Evolutionary conservation across 2,113 vertebrate species (phyloP).

Genomic region (Oreochromis aureus): DNA sequence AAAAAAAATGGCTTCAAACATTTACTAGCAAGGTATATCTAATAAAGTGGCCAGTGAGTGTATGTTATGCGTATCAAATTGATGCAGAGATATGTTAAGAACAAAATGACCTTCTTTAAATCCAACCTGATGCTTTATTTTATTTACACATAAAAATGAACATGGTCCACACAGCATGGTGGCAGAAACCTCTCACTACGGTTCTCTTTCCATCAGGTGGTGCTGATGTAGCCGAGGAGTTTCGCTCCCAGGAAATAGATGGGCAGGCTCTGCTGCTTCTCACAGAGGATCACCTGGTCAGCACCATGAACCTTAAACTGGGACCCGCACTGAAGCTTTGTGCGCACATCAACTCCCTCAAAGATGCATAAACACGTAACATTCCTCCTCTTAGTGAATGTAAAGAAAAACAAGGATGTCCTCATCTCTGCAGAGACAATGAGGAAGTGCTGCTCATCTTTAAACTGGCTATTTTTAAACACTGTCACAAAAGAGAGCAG

Average conservation of each 20-base stretch:
- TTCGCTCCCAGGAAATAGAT: conserved; percentile 90
- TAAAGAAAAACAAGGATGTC: neutral
- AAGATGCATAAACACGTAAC: conserved; percentile 68
- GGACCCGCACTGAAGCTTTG: conserved; percentile 92
- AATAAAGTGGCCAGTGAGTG: neutral
- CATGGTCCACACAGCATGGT: neutral
- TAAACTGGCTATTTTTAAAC: neutral
- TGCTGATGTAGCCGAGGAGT: conserved; percentile 82
- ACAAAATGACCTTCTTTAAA: neutral
- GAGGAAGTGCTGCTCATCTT: neutral
- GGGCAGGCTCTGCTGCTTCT: conserved; percentile 90
- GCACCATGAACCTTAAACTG: conserved; percentile 91
- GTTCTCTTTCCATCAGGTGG: conserved; percentile 73
- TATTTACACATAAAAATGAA: neutral
- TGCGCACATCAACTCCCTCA: conserved; percentile 87
- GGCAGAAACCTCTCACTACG: neutral
- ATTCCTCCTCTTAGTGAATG: neutral
- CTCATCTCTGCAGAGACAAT: neutral
- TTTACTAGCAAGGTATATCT: neutral
- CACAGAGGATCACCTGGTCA: conserved; percentile 94
- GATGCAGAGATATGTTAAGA: neutral
- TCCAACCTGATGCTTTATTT: neutral
- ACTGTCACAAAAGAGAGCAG: neutral
- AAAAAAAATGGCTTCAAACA: neutral
- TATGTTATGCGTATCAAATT: neutral